These are phyloP conservation scores for Dorcus parallelipipedus DNA, from an alignment of 2,888 invertebrate genomes.

Conservation along the genomic window DNA sequence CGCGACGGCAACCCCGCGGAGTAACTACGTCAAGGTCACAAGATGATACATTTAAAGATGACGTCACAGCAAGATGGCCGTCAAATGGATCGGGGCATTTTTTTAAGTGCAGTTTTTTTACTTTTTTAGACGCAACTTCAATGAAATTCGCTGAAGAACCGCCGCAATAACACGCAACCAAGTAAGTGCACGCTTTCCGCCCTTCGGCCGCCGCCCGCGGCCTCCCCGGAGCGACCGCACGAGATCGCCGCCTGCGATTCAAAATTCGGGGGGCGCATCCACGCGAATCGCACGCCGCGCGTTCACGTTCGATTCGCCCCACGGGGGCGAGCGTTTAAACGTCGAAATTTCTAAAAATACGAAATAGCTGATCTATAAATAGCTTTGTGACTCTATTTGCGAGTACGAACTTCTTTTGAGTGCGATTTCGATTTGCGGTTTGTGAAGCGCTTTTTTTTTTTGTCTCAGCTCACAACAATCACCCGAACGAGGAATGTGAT, in stretches of 20 bases:
- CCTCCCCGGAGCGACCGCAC: neutral
- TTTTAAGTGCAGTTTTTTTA: constrained; percentile 5
- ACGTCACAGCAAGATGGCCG: constrained; percentile 25
- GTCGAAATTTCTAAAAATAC: constrained; percentile 21
- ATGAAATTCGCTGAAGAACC: neutral
- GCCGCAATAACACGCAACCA: neutral
- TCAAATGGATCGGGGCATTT: constrained; percentile 12
- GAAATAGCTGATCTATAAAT: constrained; percentile 29
- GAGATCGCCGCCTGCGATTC: neutral
- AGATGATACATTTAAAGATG: constrained; percentile 15
- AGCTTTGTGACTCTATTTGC: constrained; percentile 21
- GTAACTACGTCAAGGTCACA: constrained; percentile 11
- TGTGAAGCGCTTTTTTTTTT: constrained; percentile 1
- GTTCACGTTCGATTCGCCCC: too few species aligned
- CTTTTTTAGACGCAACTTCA: neutral
- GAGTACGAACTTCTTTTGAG: too few species aligned
- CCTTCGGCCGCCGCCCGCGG: neutral
- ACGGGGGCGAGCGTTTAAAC: too few species aligned
- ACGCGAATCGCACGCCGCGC: too few species aligned
- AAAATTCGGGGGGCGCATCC: too few species aligned
- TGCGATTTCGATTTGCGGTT: neutral
- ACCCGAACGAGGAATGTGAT: constrained; percentile 1
- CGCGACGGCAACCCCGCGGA: neutral
- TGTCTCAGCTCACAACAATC: constrained; percentile 3
- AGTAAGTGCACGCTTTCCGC: neutral